These are phyloP conservation scores for Ophiodon elongatus DNA, from an alignment of 2,113 vertebrate species.

Conservation along the genomic window DNA sequence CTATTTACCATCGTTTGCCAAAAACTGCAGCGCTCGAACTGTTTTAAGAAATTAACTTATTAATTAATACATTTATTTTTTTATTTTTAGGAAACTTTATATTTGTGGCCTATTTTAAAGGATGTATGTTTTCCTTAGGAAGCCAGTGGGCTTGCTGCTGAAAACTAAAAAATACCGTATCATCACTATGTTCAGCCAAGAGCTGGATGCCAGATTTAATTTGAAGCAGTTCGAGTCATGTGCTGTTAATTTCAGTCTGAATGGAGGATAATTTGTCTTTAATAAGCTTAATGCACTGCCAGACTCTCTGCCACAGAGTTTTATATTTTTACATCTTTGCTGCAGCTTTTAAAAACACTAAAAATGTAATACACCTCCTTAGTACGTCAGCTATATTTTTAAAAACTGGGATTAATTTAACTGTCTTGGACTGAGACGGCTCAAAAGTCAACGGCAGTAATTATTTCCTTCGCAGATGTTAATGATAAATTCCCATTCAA, in stretches of 20 bases:
- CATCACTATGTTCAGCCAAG: neutral
- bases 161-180: neutral
- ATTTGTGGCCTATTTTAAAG: neutral
- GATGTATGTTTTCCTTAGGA: neutral
- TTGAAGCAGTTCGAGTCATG: conserved; percentile 56
- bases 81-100: no score
- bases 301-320: conserved; percentile 1
- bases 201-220: conserved; percentile 40
- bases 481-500: neutral
- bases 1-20: neutral
- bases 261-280: conserved; percentile 6
- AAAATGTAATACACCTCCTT: neutral
- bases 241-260: conserved; percentile 56
- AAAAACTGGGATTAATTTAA: neutral
- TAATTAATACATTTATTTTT: no score
- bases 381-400: neutral
- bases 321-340: neutral
- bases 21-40: neutral
- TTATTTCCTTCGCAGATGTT: neutral
- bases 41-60: neutral
- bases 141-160: neutral
- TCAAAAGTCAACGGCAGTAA: neutral
- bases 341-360: neutral
- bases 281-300: neutral
- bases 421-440: neutral